Conservation (phyloP, 1,140 invertebrate genomes). For the Euwallacea fornicatus region DNA sequence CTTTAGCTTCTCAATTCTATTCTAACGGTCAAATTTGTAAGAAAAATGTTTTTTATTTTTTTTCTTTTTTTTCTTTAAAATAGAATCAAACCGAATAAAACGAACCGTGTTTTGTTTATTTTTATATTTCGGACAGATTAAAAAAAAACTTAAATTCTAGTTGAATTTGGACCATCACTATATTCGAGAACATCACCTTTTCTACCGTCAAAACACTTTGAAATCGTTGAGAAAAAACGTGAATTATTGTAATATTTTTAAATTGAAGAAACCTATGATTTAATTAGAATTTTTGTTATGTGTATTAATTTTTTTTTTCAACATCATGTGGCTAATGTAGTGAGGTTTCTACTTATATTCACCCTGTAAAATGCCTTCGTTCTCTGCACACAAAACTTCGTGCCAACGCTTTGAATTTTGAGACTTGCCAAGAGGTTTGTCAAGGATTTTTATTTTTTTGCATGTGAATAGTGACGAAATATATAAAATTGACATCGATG, state of each 20-base stretch:
- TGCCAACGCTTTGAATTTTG: constrained; percentile 3
- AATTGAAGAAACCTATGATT: not conserved
- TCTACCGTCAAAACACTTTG: not conserved
- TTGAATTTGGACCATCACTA: too few species aligned
- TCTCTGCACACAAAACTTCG: constrained; percentile 10
- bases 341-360: not conserved
- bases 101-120: too few species aligned
- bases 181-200: too few species aligned
- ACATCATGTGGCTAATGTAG: not conserved
- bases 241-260: not conserved
- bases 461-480: not conserved
- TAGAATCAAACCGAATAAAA: too few species aligned
- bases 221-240: not conserved
- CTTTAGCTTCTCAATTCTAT: too few species aligned
- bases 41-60: too few species aligned
- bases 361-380: not conserved
- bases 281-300: not conserved
- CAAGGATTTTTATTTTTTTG: not conserved
- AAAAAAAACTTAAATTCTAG: too few species aligned
- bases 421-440: constrained; percentile 2
- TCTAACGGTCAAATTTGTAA: too few species aligned
- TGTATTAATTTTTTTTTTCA: not conserved
- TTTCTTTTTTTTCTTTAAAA: too few species aligned
- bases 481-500: too few species aligned
- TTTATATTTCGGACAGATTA: too few species aligned